A percentile compares a stretch with the other conserved stretches of the same genome.
phyloP scores from a whole-genome alignment of 2,113 vertebrate genomes.

The Tetrax tetrax region DNA sequence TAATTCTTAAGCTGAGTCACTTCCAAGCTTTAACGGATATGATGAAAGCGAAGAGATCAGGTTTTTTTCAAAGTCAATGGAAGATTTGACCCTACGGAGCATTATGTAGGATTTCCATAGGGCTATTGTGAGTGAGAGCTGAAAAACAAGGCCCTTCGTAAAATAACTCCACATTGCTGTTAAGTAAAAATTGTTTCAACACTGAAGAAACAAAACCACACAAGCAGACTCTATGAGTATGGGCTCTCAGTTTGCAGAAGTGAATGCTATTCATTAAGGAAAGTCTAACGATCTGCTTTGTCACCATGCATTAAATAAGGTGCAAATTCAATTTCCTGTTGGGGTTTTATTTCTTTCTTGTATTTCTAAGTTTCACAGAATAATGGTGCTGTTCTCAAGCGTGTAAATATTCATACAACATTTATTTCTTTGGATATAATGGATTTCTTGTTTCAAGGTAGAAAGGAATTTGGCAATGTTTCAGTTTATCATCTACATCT shows the following conservation, averaged over 20 bases:
- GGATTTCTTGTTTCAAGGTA: conserved; percentile 15
- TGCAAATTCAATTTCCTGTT: conserved; percentile 47
- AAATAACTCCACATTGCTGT: background rate
- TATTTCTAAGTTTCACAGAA: background rate
- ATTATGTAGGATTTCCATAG: conserved; percentile 5
- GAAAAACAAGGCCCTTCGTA: background rate
- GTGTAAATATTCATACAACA: background rate
- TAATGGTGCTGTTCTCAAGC: background rate
- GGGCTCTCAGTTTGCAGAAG: background rate
- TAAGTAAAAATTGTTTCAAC: conserved; percentile 1
- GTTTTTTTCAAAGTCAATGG: background rate
- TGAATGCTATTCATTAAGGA: conserved; percentile 3
- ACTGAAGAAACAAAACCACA: background rate
- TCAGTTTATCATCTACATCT: conserved; percentile 33
- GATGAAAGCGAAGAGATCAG: background rate
- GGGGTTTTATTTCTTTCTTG: conserved; percentile 4
- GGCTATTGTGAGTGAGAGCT: background rate
- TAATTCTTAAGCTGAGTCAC: background rate
- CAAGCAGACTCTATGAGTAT: background rate
- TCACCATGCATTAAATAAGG: background rate
- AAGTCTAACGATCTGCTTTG: background rate
- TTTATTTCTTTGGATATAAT: conserved; percentile 28
- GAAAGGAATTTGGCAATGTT: conserved; percentile 41
- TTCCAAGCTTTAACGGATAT: background rate
- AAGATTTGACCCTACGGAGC: background rate